Base-by-base conservation (phyloP, 2,113 vertebrate genomes). In the Triplophysa rosa region DNA sequence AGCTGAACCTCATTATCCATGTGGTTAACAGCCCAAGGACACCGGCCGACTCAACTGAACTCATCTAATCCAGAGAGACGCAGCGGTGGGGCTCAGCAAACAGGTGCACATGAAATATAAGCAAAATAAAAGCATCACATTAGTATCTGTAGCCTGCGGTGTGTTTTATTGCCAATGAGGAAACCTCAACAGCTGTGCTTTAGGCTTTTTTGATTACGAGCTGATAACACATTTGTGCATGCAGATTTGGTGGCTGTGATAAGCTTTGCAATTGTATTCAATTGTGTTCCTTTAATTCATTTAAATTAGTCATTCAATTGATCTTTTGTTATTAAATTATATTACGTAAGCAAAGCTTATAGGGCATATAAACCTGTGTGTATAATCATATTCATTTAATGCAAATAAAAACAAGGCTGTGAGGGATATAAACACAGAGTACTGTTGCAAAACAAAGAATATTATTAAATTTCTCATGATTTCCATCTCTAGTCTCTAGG, bases 1-100 rank as follows among this genome's bases (percentile, higher is more conserved):
- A 78, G 80, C 82, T 65, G 81, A 81, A 81, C 62, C 84, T 89
- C 84, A 87, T 89, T 89, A 88, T 85, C 79, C 72, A 52, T 80
- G 79, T 83, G 82, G 87, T 87, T 86, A 84, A 79, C 68, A 67
- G 79, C 74, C 78, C 76, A 85, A 79, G 76, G 78, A 78, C 77
- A 82, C 54, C 0, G 66, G 67, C 67, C 83, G 68, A 76, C 63
- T 65, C 40, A 52, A 17, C 49, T 16, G 49, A 54, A 58, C 61
- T 47, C 26, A 40, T 29, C 66, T 77, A 70, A 81, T 76, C 58
- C 45, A 61, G 67, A 19, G 42, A 63, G 80, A 63, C 52, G 3
- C 56, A 56, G 58, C 24, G 6, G 49, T 40, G 40, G 59, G 61
- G 72, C 67, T 49, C 62, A 66, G 62, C 17, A 63, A 42, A 56